Conservation (phyloP, 2,113 vertebrate genomes). For the Tragulus kanchil region DNA sequence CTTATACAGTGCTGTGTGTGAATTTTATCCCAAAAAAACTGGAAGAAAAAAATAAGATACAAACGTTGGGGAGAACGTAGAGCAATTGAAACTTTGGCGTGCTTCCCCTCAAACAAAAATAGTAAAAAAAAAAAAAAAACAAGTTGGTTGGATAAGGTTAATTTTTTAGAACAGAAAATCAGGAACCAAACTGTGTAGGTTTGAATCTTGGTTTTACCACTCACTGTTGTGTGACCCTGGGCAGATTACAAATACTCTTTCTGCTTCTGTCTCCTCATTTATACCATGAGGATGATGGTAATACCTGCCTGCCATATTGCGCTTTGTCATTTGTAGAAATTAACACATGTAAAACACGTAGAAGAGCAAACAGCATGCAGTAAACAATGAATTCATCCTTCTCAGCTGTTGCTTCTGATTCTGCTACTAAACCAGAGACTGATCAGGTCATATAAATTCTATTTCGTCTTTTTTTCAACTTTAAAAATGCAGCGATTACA, state of each 20-base stretch:
- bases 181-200: neutral
- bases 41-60: neutral
- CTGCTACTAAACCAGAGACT: neutral
- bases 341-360: neutral
- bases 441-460: neutral
- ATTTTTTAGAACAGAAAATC: constrained; percentile 24
- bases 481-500: neutral
- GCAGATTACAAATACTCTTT: neutral
- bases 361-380: neutral
- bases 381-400: neutral
- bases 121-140: neutral
- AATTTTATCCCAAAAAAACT: neutral
- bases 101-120: constrained; percentile 4
- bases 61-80: neutral
- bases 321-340: neutral
- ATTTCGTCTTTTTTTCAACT: constrained; percentile 6
- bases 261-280: neutral
- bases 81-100: neutral
- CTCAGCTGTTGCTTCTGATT: neutral
- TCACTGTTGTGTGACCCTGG: neutral
- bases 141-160: neutral
- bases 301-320: neutral
- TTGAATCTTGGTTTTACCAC: neutral
- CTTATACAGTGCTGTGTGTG: neutral
- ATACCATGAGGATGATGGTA: neutral